A percentile compares a stretch with the other conserved stretches of the same genome.
Conservation (phyloP, 2,888 invertebrate species). For the Ariolimax columbianus region DNA sequence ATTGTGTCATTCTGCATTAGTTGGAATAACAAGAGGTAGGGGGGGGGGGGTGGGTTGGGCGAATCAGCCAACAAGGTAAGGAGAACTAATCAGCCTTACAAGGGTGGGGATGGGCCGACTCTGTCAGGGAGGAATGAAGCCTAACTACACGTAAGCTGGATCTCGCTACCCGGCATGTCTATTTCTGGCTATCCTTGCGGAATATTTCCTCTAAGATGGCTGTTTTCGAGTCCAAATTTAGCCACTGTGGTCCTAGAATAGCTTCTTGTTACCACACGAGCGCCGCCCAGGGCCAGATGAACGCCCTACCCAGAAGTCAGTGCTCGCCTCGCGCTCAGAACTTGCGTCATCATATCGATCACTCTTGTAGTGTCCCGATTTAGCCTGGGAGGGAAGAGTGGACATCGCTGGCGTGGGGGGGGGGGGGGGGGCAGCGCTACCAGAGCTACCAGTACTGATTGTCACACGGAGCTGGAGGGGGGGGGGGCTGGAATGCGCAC, state of each 20-base stretch:
- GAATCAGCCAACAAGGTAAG: too few species aligned
- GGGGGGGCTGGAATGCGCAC: too few species aligned
- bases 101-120: too few species aligned
- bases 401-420: background rate
- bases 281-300: constrained; percentile 38
- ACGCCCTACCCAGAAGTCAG: constrained; percentile 15
- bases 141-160: background rate
- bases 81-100: too few species aligned
- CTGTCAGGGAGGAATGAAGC: background rate
- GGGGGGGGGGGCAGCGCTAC: background rate
- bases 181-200: constrained; percentile 41
- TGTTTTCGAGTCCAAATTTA: constrained; percentile 48
- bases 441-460: background rate
- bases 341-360: constrained; percentile 41
- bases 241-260: constrained; percentile 38
- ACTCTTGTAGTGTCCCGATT: constrained; percentile 36
- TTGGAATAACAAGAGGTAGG: too few species aligned
- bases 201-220: constrained; percentile 42
- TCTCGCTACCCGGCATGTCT: constrained; percentile 27
- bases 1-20: too few species aligned
- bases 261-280: constrained; percentile 33
- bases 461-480: background rate
- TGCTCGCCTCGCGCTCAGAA: constrained; percentile 25
- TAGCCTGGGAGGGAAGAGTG: constrained; percentile 20
- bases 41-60: too few species aligned